Evolutionary conservation across 2,113 vertebrate species (phyloP), one percentile per base, ranked within the genome.

Genomic region (Petromus typicus): DNA sequence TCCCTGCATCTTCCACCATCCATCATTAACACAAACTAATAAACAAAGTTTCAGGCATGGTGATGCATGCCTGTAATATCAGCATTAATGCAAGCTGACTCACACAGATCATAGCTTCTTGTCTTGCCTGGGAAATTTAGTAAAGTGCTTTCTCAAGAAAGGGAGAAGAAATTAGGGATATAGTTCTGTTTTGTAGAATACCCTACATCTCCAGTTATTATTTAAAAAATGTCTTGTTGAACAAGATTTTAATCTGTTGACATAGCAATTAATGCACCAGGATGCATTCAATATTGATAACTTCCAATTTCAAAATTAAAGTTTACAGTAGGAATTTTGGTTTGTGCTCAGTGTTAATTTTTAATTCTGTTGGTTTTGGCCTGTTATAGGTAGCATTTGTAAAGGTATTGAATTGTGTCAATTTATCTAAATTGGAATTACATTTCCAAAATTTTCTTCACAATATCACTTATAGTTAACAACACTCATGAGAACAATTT

Each of bases 401-500:
- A 82, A 3, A 54, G 18, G 14, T 40, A 12, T 71, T 75, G 4
- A 40, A 54, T 37, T 87, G 12, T 63, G 3, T 89, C 37, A 87
- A 18, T 5, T 93, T 90, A 87, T 12, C 32, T 79, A 96, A 27
- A 3, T 8, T 66, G 12, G 14, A 67, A 75, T 66, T 54, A 7
- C 37, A 8, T 78, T 23, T 48, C 23, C 18, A 22, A 89, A 81
- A 61, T 84, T 69, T 67, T 37, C 4, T 80, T 84, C 30, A 37
- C 71, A 84, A n/a, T 4, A 37, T 7, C 80, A 3, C 30, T 86
- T 27, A 11, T 8, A 81, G 16, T 67, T 89, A 80, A 4, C 34
- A 75, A 78, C 48, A n/a, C 22, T 91, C 64, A 91, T 40, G 91
- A 75, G 54, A 91, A 48, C 75, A 71, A 93, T n/a, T n/a, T n/a